Evolutionary conservation across 2,888 invertebrate genomes (phyloP).

Genomic region (Brachynemurus nebulosus): DNA sequence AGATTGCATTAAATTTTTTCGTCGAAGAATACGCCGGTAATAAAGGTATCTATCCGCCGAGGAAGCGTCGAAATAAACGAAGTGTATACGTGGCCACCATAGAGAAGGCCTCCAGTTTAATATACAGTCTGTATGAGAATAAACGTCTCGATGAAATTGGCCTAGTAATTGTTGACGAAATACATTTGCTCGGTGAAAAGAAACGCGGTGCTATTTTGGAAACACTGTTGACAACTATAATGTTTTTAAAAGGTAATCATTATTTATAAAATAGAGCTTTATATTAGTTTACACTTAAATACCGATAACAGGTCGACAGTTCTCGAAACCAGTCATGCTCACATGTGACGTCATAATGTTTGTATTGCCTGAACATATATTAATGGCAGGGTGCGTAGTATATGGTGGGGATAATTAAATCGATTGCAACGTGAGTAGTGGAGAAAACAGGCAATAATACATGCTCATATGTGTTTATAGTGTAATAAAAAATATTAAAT

Average conservation of each 20-base stretch:
- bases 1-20: constrained; percentile 71
- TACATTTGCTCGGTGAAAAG: constrained; percentile 83
- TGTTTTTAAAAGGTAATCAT: constrained; percentile 49
- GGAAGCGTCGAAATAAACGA: constrained; percentile 55
- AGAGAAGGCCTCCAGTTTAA: constrained; percentile 78
- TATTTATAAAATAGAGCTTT: neutral
- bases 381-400: too few species aligned
- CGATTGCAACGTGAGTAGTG: too few species aligned
- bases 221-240: constrained; percentile 64
- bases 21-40: constrained; percentile 93
- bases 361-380: too few species aligned
- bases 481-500: too few species aligned
- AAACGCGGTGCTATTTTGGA: constrained; percentile 79
- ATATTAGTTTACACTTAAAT: too few species aligned
- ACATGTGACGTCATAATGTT: too few species aligned
- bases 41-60: constrained; percentile 71
- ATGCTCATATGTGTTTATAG: too few species aligned
- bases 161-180: constrained; percentile 74
- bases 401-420: too few species aligned
- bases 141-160: constrained; percentile 64
- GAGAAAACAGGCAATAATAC: too few species aligned
- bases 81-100: constrained; percentile 87
- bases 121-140: constrained; percentile 73
- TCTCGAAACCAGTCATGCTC: too few species aligned
- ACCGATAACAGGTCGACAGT: too few species aligned